Evolutionary conservation across 2,888 invertebrate genomes (phyloP).

Genomic region (Stenodema calcarata): DNA sequence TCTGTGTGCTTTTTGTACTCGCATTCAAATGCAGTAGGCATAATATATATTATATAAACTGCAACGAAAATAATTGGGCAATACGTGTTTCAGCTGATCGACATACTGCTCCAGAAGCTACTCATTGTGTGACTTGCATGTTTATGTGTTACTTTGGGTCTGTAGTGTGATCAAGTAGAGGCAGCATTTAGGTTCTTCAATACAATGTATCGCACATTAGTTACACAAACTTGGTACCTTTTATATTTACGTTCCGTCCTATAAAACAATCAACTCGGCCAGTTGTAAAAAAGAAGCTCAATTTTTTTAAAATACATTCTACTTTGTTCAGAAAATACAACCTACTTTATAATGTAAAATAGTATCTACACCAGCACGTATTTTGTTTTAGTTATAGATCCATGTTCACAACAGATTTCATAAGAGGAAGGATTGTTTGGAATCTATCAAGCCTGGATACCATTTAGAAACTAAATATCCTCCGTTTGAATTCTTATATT

Average conservation of each 20-base stretch:
- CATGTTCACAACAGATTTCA: not conserved
- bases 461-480: too few relatives aligned
- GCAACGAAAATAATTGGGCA: too few relatives aligned
- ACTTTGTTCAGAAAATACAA: too few relatives aligned
- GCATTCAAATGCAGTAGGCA: too few relatives aligned
- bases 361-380: not conserved
- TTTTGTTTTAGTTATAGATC: not conserved
- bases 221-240: not conserved
- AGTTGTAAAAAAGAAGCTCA: too few relatives aligned
- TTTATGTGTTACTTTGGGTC: not conserved
- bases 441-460: too few relatives aligned
- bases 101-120: not conserved
- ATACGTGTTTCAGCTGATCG: conserved; percentile 3
- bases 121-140: conserved; percentile 26
- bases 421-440: not conserved
- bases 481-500: too few relatives aligned
- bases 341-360: not conserved
- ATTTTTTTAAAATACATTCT: too few relatives aligned
- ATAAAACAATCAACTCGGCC: too few relatives aligned
- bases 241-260: too few relatives aligned
- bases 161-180: conserved; percentile 7
- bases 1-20: too few relatives aligned
- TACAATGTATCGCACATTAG: not conserved
- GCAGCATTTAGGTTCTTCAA: conserved; percentile 1
- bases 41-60: too few relatives aligned